Percentiles rank a stretch among this genome's conserved stretches.
These are phyloP conservation scores for Parauchenoglanis punctatus DNA, from an alignment of 2,797 vertebrate genomes.

Conservation along the genomic window DNA sequence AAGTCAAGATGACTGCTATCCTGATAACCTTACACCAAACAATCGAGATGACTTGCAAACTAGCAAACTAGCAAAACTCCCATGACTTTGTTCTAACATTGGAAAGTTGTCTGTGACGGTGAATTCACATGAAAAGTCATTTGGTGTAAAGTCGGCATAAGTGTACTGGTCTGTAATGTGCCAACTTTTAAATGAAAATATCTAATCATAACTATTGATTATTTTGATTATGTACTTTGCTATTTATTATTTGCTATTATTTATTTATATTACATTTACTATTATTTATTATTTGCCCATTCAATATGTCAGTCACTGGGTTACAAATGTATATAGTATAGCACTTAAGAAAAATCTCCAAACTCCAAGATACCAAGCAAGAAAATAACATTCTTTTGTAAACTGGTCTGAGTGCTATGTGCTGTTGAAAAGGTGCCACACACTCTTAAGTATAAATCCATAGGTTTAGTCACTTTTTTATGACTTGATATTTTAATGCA, in stretches of 20 bases:
- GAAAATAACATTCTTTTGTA: background rate
- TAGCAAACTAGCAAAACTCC: too few relatives aligned
- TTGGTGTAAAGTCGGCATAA: too few relatives aligned
- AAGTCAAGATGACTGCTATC: too few relatives aligned
- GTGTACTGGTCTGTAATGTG: background rate
- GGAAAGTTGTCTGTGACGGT: too few relatives aligned
- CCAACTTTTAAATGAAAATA: background rate
- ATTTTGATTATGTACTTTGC: background rate
- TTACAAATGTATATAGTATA: background rate
- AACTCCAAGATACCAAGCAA: background rate
- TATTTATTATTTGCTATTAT: too few relatives aligned
- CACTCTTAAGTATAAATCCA: background rate
- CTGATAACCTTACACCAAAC: too few relatives aligned
- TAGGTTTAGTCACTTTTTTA: background rate
- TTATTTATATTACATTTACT: too few relatives aligned
- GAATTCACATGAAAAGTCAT: too few relatives aligned
- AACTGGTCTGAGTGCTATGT: background rate
- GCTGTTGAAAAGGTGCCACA: background rate
- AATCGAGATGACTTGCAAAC: too few relatives aligned
- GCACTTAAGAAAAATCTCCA: background rate
- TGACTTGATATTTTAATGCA: constrained; percentile 19
- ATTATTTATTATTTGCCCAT: too few relatives aligned
- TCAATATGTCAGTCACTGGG: background rate
- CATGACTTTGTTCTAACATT: too few relatives aligned
- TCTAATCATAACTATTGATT: background rate